Evolutionary conservation across 2,797 vertebrate genomes (phyloP).

Genomic region (Setipinna tenuifilis): DNA sequence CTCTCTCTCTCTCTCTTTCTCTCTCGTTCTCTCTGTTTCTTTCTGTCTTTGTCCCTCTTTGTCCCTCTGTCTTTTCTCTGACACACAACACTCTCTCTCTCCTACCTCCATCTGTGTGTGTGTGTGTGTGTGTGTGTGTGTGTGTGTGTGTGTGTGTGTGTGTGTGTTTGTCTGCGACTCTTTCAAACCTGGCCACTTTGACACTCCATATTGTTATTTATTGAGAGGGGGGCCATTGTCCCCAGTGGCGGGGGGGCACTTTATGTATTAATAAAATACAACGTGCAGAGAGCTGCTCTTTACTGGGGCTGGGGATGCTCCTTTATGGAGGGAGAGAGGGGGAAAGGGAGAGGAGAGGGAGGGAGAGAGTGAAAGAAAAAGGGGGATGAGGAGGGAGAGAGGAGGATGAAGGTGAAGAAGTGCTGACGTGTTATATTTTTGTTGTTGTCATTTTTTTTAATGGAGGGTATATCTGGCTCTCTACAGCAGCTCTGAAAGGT

Average conservation of each 20-base stretch:
- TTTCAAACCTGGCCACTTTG: conserved; percentile 47
- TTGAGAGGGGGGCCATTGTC: conserved; percentile 83
- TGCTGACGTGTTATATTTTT: neutral
- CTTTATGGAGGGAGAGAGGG: conserved; percentile 48
- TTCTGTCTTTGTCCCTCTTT: too few species aligned
- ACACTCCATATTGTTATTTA: conserved; percentile 93
- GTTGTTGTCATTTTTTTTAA: neutral
- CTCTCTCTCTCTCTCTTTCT: neutral
- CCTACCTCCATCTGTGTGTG: too few species aligned
- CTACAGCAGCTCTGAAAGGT: neutral
- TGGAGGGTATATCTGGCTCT: neutral
- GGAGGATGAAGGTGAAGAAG: neutral
- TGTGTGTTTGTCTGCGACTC: too few species aligned
- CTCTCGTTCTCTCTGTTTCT: too few species aligned
- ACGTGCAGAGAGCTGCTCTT: conserved; percentile 72
- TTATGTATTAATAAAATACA: conserved; percentile 93
- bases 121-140: too few species aligned
- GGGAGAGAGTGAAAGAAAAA: neutral
- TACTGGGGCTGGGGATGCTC: conserved; percentile 69
- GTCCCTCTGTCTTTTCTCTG: conserved; percentile 11
- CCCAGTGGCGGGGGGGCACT: conserved; percentile 82
- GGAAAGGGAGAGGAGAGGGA: neutral
- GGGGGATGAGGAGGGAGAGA: conserved; percentile 1
- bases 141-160: neutral
- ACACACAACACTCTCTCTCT: neutral